phyloP scores from a whole-genome alignment of 2,113 vertebrate species.

The Microcebus ravelobensis region DNA sequence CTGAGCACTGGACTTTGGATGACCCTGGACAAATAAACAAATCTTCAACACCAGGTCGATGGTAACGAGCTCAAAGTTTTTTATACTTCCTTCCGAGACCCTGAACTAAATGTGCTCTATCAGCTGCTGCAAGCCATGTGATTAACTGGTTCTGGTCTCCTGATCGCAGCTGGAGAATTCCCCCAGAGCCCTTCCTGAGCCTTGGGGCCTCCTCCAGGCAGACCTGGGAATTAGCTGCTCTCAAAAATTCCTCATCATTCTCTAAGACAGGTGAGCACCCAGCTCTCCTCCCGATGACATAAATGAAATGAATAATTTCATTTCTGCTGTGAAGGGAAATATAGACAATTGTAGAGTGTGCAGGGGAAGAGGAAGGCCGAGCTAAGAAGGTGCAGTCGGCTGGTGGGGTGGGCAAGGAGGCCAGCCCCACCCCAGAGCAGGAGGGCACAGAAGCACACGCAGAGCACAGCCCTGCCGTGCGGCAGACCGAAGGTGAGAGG shows the following conservation, averaged over 20 bases:
- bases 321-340: neutral
- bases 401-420: neutral
- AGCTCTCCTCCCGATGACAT: neutral
- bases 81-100: neutral
- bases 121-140: neutral
- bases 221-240: neutral
- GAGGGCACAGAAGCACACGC: neutral
- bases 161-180: neutral
- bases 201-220: neutral
- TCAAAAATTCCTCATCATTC: neutral
- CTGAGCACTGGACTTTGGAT: neutral
- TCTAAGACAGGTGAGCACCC: neutral
- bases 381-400: neutral
- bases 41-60: neutral
- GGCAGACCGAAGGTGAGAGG: neutral
- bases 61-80: neutral
- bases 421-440: neutral
- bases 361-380: accelerated
- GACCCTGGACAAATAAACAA: neutral
- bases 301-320: neutral
- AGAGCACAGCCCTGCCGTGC: neutral
- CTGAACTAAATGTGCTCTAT: neutral
- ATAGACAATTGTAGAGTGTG: neutral
- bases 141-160: neutral
- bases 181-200: neutral